A percentile compares a stretch with the other conserved stretches of the same genome.
Conservation (phyloP, 2,888 invertebrate genomes). For the Deladenus siricidicola region DNA sequence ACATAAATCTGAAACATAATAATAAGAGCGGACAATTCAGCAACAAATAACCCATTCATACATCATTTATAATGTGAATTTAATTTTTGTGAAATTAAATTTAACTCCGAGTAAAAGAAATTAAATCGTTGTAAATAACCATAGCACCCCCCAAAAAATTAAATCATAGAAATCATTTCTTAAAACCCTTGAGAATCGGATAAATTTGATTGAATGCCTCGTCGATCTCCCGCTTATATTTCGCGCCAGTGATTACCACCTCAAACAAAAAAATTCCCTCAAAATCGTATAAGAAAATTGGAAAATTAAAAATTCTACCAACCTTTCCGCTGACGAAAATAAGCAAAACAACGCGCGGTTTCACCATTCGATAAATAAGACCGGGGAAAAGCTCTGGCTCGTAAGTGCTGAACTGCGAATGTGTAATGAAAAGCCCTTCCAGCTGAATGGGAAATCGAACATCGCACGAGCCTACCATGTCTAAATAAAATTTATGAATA, state of each 20-base stretch:
- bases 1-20: too few species aligned
- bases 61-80: too few species aligned
- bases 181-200: constrained; percentile 23
- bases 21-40: too few species aligned
- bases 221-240: constrained; percentile 78
- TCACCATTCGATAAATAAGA: constrained; percentile 90
- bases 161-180: constrained; percentile 13
- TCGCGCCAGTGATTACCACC: constrained; percentile 82
- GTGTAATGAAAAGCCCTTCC: constrained; percentile 70
- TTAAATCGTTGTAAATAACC: neutral
- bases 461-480: constrained; percentile 79
- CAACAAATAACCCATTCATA: too few species aligned
- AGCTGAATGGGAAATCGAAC: constrained; percentile 75
- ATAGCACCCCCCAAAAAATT: neutral
- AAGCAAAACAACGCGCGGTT: constrained; percentile 83
- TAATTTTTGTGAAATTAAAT: too few species aligned
- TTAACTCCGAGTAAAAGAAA: neutral
- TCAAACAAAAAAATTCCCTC: constrained; percentile 15
- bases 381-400: constrained; percentile 98
- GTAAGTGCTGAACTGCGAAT: constrained; percentile 75
- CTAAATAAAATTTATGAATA: constrained; percentile 56
- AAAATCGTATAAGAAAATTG: neutral
- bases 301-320: neutral
- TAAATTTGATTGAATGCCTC: constrained; percentile 82
- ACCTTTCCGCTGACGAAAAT: constrained; percentile 99